Evolutionary conservation across 2,797 vertebrate species (phyloP).

Genomic region (Chelmon rostratus): DNA sequence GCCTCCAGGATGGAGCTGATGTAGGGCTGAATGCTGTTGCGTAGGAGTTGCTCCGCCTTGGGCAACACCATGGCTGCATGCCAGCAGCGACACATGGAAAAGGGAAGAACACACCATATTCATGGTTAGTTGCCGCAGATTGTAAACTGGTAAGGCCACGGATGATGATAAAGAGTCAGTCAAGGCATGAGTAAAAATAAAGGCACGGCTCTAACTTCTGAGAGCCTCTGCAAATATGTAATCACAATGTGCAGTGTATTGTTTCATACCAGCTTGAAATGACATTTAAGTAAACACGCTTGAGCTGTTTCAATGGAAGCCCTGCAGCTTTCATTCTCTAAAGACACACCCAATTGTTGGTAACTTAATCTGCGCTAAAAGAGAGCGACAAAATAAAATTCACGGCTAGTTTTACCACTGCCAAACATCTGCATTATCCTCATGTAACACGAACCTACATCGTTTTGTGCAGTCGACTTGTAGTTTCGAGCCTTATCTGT

Average conservation of each 20-base stretch:
- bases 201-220: conserved; percentile 17
- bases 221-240: neutral
- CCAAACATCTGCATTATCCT: neutral
- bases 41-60: conserved; percentile 91
- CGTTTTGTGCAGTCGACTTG: neutral
- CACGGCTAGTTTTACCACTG: neutral
- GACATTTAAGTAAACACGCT: conserved; percentile 19
- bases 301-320: conserved; percentile 21
- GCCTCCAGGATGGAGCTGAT: conserved; percentile 96
- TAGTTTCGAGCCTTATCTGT: neutral
- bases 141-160: neutral
- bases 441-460: conserved; percentile 19
- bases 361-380: neutral
- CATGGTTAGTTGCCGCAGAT: neutral
- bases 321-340: neutral
- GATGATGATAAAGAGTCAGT: neutral
- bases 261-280: conserved; percentile 9
- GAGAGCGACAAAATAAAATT: neutral
- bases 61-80: conserved; percentile 89
- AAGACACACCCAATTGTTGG: neutral
- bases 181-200: neutral
- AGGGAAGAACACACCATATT: neutral
- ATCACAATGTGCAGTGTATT: neutral
- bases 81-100: neutral
- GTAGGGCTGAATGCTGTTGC: conserved; percentile 92